These are phyloP conservation scores for Dicyema japonicum DNA, from an alignment of 1,140 invertebrate species.

Conservation along the genomic window DNA sequence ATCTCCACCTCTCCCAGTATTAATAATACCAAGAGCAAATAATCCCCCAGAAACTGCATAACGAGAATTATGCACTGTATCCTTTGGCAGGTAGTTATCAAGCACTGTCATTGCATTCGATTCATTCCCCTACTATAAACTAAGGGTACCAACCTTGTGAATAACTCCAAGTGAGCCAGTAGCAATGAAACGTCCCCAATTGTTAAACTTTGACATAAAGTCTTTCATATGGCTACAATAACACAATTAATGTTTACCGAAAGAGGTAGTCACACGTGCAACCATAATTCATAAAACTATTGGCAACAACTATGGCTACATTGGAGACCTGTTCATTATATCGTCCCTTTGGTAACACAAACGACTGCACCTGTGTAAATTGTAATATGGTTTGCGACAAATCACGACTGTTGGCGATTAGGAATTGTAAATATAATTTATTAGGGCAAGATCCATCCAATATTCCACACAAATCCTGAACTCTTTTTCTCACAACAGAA, in stretches of 20 bases:
- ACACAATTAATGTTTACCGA: constrained; percentile 89
- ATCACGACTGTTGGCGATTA: constrained; percentile 84
- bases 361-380: constrained; percentile 36
- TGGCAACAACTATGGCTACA: constrained; percentile 85
- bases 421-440: constrained; percentile 70
- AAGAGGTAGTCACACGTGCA: constrained; percentile 66
- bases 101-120: constrained; percentile 46
- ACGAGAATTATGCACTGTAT: constrained; percentile 42
- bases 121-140: constrained; percentile 23
- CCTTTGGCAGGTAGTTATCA: constrained; percentile 84
- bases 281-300: constrained; percentile 91
- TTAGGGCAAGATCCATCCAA: constrained; percentile 74
- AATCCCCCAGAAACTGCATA: constrained; percentile 90
- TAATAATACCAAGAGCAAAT: constrained; percentile 80
- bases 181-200: constrained; percentile 94
- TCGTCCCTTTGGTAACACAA: constrained; percentile 27
- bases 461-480: constrained; percentile 48
- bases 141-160: constrained; percentile 30
- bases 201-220: no score
- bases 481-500: constrained; percentile 40
- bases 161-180: constrained; percentile 90
- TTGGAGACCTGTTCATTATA: constrained; percentile 85
- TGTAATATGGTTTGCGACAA: constrained; percentile 86
- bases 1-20: constrained; percentile 83
- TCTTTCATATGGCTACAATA: constrained; percentile 62